Percentiles rank a stretch among this genome's conserved stretches.
Evolutionary conservation across 30 jellyfish, hydroid and myxozoan genomes (phyloP).

Genomic region (Pelagia noctiluca): DNA sequence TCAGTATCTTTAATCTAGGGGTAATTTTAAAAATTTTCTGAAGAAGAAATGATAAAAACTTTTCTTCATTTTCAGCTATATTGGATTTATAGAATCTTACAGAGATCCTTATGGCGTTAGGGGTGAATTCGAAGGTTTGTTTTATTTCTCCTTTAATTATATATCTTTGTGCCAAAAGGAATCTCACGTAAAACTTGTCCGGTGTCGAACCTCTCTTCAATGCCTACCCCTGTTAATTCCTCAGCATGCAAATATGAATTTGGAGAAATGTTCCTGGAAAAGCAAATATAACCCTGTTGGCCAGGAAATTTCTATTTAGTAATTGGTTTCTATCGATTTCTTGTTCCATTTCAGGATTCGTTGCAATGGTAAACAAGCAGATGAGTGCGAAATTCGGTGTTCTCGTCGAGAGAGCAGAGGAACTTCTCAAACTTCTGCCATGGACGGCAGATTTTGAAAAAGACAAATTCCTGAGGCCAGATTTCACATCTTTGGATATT

Average conservation of each 20-base stretch:
- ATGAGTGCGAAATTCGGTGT: slow-evolving; percentile 94
- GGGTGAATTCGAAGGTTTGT: slow-evolving; percentile 98
- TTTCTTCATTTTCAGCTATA: slow-evolving; percentile 68
- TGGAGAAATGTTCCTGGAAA: no score
- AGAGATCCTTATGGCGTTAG: slow-evolving; percentile 98
- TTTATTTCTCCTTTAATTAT: no score
- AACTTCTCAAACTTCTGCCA: slow-evolving; percentile 77
- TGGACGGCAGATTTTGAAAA: slow-evolving; percentile 95
- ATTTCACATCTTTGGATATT: slow-evolving; percentile 95
- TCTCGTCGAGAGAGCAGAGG: slow-evolving; percentile 90
- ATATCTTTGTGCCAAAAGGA: no score
- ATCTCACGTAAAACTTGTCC: no score
- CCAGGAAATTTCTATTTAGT: background rate
- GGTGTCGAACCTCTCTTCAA: no score
- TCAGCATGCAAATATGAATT: no score
- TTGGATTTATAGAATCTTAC: slow-evolving; percentile 96
- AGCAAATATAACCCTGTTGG: no score
- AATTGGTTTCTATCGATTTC: background rate
- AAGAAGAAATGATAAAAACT: no score
- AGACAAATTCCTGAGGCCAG: slow-evolving; percentile 91
- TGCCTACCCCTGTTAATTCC: no score
- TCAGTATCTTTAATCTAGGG: background rate
- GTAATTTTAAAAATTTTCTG: no score
- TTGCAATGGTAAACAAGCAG: slow-evolving; percentile 95
- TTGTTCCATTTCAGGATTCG: slow-evolving; percentile 78